These are phyloP conservation scores for Puffinus mauretanicus DNA, from an alignment of 2,113 vertebrate genomes.

Conservation along the genomic window DNA sequence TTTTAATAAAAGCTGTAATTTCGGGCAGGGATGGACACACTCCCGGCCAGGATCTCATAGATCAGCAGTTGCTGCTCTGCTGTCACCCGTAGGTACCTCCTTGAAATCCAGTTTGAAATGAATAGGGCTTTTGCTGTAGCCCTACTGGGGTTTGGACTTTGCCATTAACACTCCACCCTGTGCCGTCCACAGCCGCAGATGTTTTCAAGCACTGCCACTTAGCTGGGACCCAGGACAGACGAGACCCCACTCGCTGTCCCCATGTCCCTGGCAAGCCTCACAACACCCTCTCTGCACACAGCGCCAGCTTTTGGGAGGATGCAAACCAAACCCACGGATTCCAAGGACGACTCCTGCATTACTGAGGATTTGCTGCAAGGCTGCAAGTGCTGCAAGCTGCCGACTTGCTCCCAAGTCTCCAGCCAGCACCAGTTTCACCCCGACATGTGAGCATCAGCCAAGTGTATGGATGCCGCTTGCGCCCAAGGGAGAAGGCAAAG, in stretches of 20 bases:
- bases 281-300: too few species aligned
- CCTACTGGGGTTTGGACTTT: neutral
- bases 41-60: neutral
- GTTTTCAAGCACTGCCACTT: neutral
- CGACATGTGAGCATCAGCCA: accelerated
- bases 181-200: accelerated
- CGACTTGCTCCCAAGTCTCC: neutral
- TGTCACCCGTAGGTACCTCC: accelerated
- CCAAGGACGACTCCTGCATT: neutral
- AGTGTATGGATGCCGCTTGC: accelerated
- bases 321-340: neutral
- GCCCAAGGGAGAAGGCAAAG: neutral
- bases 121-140: neutral
- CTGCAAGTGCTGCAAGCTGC: neutral
- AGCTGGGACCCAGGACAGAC: neutral
- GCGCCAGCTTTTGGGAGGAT: neutral
- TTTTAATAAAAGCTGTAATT: neutral
- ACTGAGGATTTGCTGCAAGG: neutral
- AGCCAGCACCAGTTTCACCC: neutral
- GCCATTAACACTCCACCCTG: neutral
- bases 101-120: neutral
- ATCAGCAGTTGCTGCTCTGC: neutral
- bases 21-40: accelerated
- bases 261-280: accelerated
- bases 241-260: neutral